phyloP scores from a whole-genome alignment of 1,140 invertebrate species.

The Ceratitis capitata region DNA sequence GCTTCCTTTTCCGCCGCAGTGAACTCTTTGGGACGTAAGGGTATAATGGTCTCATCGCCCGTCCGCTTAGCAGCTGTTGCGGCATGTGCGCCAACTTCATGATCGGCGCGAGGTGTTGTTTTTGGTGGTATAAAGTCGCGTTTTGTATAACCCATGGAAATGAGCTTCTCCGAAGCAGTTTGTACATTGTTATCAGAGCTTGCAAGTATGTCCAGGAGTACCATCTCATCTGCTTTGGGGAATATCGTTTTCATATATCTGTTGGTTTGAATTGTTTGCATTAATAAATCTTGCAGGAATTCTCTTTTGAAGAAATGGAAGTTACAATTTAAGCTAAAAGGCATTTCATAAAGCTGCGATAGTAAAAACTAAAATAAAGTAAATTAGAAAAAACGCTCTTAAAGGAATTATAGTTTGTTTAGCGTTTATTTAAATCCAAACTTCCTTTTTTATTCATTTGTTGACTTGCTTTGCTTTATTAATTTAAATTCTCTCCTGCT shows the following conservation, averaged over 20 bases:
- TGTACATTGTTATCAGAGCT: constrained; percentile 90
- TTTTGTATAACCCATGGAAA: constrained; percentile 83
- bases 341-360: not conserved
- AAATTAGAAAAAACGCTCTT: too few relatives aligned
- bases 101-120: constrained; percentile 54
- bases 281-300: not conserved
- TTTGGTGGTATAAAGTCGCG: constrained; percentile 71
- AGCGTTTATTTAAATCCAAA: too few relatives aligned
- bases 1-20: constrained; percentile 78
- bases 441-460: too few relatives aligned
- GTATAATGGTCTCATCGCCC: constrained; percentile 66
- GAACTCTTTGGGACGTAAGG: constrained; percentile 73
- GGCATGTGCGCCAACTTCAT: constrained; percentile 66
- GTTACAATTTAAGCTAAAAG: too few relatives aligned
- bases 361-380: not conserved
- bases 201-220: constrained; percentile 83
- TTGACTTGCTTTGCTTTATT: too few relatives aligned
- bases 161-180: constrained; percentile 81
- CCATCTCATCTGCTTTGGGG: constrained; percentile 89
- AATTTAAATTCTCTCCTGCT: too few relatives aligned
- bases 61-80: constrained; percentile 67
- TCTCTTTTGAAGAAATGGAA: not conserved
- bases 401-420: too few relatives aligned
- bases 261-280: constrained; percentile 34
- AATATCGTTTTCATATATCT: constrained; percentile 92